Base-by-base conservation (phyloP, 2,113 vertebrate species). In the Ameiurus melas region DNA sequence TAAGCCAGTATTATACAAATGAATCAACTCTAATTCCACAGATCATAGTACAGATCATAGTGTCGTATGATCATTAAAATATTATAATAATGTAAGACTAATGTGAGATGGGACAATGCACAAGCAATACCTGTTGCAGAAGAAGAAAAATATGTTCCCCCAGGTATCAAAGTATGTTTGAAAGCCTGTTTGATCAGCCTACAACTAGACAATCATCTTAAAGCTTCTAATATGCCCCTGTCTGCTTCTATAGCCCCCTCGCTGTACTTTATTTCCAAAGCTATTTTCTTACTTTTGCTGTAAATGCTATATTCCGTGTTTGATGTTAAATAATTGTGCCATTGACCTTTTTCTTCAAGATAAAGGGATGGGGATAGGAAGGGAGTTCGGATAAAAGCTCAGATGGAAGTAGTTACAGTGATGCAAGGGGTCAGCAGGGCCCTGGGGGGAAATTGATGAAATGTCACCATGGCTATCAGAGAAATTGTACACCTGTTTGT, bases 301-400 rank as follows among this genome's bases (percentile, higher is more conserved):
- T 94, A 95, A 96, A 96, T 94, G 94, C 93, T 94, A 94, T 94
- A 94, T 94, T 92, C 84, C 93, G 93, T 94, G 94, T 94, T 95
- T 94, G 92, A 90, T 92, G 91, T 92, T 93, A 94, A 94, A 94
- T 95, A 95, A 95, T 95, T 92, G 94, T 92, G 92, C 92, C 85
- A 92, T 94, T 95, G 94, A 96, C 95, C 94, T 96, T 95, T 95
- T 94, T 91, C 90, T 39, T 87, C 66, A 88, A 93, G 91, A 93
- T 91, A 93, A 91, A 92, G 89, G 78, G 90, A 87, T 86, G 85
- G 58, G n/a, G 66, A 84, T 64, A 80, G 87, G n/a, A 84, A 53
- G 22, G 14, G 66, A 82, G 73, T 55, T 79, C 27, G 62, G 83
- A 53, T 83, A 77, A 66, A 86, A 79, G 33, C 53, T 85, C 36